Evolutionary conservation across 2,797 vertebrate species (phyloP).

Genomic region (Columba guinea): DNA sequence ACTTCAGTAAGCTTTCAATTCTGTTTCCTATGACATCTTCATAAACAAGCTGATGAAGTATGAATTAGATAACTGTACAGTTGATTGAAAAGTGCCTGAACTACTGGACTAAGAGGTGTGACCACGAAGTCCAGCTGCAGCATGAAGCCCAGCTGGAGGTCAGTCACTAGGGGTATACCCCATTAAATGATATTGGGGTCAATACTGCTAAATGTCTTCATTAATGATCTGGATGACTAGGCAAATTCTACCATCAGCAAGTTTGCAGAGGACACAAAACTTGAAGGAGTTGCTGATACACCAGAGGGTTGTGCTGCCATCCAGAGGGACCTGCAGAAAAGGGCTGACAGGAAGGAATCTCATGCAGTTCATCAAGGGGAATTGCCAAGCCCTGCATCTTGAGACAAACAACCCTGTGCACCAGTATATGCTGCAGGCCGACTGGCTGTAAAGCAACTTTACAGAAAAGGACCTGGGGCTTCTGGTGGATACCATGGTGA

Average conservation of each 20-base stretch:
- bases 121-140: neutral
- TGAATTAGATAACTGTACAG: neutral
- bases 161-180: neutral
- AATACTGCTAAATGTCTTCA: neutral
- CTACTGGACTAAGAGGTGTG: neutral
- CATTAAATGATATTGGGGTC: neutral
- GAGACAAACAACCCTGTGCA: neutral
- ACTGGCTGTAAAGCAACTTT: neutral
- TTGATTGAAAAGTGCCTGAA: neutral
- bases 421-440: neutral
- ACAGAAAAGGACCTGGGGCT: neutral
- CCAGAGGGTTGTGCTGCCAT: neutral
- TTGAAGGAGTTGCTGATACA: neutral
- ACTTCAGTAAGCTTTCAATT: neutral
- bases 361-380: neutral
- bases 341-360: neutral
- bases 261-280: neutral
- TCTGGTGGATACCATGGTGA: neutral
- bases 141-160: neutral
- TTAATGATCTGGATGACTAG: neutral
- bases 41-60: neutral
- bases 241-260: neutral
- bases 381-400: neutral
- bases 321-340: neutral
- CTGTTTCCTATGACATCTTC: neutral